Conservation (phyloP, 2,797 vertebrate species). For the Tangara arthus region DNA sequence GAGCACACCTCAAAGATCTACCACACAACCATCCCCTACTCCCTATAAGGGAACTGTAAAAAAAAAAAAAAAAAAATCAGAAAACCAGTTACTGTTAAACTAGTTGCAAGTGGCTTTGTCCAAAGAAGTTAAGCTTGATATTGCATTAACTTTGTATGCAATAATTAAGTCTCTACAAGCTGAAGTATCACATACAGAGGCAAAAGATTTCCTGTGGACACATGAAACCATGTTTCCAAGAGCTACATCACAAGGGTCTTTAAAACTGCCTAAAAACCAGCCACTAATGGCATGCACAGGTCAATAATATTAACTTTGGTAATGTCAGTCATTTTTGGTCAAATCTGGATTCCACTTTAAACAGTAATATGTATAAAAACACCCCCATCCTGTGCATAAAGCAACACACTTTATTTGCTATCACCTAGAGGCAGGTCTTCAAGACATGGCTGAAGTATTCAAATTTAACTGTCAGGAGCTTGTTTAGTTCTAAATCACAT, state of each 20-base stretch:
- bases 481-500: constrained; percentile 22
- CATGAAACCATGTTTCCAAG: constrained; percentile 46
- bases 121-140: constrained; percentile 51
- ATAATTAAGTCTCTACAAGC: constrained; percentile 58
- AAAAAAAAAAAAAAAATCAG: neutral
- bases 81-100: constrained; percentile 57
- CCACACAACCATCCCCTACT: constrained; percentile 60
- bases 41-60: constrained; percentile 63
- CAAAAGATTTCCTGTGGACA: neutral
- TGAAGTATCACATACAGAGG: constrained; percentile 31
- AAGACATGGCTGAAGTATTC: constrained; percentile 32
- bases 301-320: constrained; percentile 60
- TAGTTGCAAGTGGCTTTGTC: constrained; percentile 68
- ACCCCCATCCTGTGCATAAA: constrained; percentile 25
- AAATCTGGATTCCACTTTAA: constrained; percentile 34
- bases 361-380: neutral
- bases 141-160: constrained; percentile 47
- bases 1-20: constrained; percentile 62
- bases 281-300: constrained; percentile 51
- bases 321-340: constrained; percentile 66
- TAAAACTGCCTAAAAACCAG: constrained; percentile 36
- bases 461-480: constrained; percentile 43
- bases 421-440: constrained; percentile 39
- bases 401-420: neutral
- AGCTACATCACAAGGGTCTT: constrained; percentile 51